Percentiles rank a stretch among this genome's conserved stretches.
phyloP scores from a whole-genome alignment of 2,797 vertebrate species.

The Coregonus suidteri region DNA sequence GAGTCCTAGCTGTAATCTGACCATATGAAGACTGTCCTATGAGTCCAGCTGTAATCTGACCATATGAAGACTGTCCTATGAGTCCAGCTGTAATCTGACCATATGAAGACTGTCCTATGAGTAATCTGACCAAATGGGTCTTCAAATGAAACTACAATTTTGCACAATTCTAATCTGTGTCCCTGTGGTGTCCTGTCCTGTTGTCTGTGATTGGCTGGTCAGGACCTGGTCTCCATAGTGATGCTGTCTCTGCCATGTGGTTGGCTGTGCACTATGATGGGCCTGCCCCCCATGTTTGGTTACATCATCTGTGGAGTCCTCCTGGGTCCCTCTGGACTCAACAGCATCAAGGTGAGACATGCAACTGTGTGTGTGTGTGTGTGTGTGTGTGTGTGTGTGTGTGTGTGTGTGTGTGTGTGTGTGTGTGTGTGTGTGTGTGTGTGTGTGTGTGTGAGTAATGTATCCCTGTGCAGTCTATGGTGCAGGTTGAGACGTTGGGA shows the following conservation, averaged over 20 bases:
- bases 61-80: too few relatives aligned
- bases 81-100: too few relatives aligned
- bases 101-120: too few relatives aligned
- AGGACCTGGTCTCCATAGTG: constrained; percentile 94
- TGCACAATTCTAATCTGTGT: neutral
- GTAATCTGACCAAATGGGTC: too few relatives aligned
- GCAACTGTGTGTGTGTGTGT: neutral
- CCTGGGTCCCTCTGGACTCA: constrained; percentile 94
- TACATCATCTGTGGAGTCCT: constrained; percentile 96
- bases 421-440: neutral
- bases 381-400: neutral
- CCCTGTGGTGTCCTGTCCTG: neutral
- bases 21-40: too few relatives aligned
- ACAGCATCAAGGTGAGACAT: constrained; percentile 89
- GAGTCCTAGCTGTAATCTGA: too few relatives aligned
- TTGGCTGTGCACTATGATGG: constrained; percentile 88
- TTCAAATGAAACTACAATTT: too few relatives aligned
- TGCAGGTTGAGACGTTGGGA: constrained; percentile 96
- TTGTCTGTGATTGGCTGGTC: constrained; percentile 29
- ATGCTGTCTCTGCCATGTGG: constrained; percentile 95
- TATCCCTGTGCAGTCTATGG: constrained; percentile 84
- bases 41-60: too few relatives aligned
- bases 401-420: neutral
- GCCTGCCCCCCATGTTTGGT: constrained; percentile 96
- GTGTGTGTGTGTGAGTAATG: neutral